Evolutionary conservation across 2,797 vertebrate species (phyloP), one percentile per base, ranked within the genome.

Genomic region (Knipowitschia caucasica): DNA sequence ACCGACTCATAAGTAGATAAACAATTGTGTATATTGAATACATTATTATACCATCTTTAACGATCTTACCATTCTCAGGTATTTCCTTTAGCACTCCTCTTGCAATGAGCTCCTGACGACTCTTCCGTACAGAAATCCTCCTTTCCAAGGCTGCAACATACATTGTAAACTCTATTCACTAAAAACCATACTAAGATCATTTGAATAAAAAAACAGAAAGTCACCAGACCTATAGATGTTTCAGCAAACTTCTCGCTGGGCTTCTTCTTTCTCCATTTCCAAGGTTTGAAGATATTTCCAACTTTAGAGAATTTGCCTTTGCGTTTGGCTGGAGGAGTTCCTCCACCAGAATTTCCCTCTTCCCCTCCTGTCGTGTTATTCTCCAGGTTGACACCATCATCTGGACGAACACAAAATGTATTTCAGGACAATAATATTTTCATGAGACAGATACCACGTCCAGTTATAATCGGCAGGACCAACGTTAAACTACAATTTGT

Each of bases 201-300:
- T n/a, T n/a, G 14, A 21, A 7, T 25, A 12, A 4, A 12, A 38
- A 4, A 27, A 18, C n/a, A 25, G 29, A 39, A 12, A 17, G 10
- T 4, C 14, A 57, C 0, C 71, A 14, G 71, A 98, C 96, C 94
- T 89, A 93, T 95, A 1, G 94, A 96, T 0, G 94, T 94, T 79
- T 98, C 94, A 51, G 92, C 85, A 56, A 99, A 98, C 73, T 94
- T 95, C 12, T 97, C 94, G 35, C 94, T 98, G 64, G 86, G 91
- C 85, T 94, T 99, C 89, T 95, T 98, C 91, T 96, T 99, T 59
- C 93, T 92, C 96, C 95, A 98, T 71, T 95, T 99, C 95, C 95
- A 99, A 23, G 95, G 96, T 63, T 94, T 98, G 84, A 99, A 98
- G 78, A 99, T 93, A 59, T 91, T 93, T 59, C 94, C 95, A 67